Evolutionary conservation across 1,140 invertebrate genomes (phyloP), one percentile per base, ranked within the genome.

Genomic region (Pseudobourletiella spinata): DNA sequence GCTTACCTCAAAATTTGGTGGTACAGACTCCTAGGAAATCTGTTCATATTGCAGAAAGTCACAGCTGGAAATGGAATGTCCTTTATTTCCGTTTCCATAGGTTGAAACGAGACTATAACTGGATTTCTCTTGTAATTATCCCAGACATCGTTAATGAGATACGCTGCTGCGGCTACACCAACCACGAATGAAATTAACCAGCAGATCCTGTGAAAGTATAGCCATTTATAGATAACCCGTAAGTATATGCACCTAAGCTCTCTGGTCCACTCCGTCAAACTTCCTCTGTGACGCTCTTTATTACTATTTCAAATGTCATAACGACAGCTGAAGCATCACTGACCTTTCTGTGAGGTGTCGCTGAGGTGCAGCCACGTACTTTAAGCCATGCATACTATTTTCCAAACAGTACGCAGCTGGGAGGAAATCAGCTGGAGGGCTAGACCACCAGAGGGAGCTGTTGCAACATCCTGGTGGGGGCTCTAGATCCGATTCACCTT

Each of bases 51-150:
- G 24, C 64, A 65, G 42, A 65, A 57, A 3, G 64, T 65, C 2
- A 65, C 35, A 3, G 64, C 64, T 2, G 64, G 64, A 32, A 65
- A 65, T 6, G 64, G 60, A 39, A 66, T 58, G 11, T 58, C 42
- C 30, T 46, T 55, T 18, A 59, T 62, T 11, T 56, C 48, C 2
- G 39, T 54, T 26, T 58, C 55, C 8, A 11, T 44, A 1, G 60
- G 59, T 24, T 39, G 18, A 8, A 66, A 62, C 8, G 59, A 55
- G 6, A 66, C 60, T 28, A 66, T 62, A n/a, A 65, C 64, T 16
- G 64, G 64, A 24, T 59, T 57, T 11, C 42, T 22, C 14, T 50
- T 43, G 11, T 48, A 65, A 3, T 28, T 48, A 1, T 35, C n/a
- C 58, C 63, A 65, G 0, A 60, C 42, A 30, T 32, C 43, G 28